Conservation (phyloP, 2,888 invertebrate species). For the Cactoblastis cactorum region DNA sequence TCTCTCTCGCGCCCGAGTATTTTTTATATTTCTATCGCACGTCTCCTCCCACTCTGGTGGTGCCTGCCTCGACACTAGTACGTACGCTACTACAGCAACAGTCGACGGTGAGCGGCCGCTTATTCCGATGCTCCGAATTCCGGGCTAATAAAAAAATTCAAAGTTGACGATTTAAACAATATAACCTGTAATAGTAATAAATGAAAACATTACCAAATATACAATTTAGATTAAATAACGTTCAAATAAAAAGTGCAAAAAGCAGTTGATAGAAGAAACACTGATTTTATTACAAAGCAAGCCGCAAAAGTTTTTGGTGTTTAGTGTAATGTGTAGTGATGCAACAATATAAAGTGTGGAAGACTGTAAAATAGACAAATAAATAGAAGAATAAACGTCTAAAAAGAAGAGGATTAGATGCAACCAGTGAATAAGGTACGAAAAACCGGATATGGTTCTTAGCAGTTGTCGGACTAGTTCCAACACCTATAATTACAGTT, state of each 20-base stretch:
- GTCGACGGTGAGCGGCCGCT: slow-evolving; percentile 66
- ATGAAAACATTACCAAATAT: slow-evolving; percentile 20
- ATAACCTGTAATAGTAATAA: slow-evolving; percentile 28
- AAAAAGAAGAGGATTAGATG: slow-evolving; percentile 59
- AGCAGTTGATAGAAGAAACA: slow-evolving; percentile 13
- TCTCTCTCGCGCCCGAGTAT: slow-evolving; percentile 43
- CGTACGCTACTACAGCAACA: slow-evolving; percentile 60
- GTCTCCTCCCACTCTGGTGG: slow-evolving; percentile 63
- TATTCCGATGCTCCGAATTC: slow-evolving; percentile 40
- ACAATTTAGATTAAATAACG: background rate
- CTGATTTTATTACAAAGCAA: slow-evolving; percentile 25
- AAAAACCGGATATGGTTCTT: slow-evolving; percentile 67
- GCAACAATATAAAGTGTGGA: slow-evolving; percentile 47
- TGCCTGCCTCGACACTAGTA: slow-evolving; percentile 47
- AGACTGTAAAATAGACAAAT: slow-evolving; percentile 44
- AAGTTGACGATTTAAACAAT: slow-evolving; percentile 38
- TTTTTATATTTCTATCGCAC: slow-evolving; percentile 49
- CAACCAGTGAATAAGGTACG: slow-evolving; percentile 68
- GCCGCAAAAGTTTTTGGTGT: slow-evolving; percentile 54
- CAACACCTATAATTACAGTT: slow-evolving; percentile 44
- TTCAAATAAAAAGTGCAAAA: slow-evolving; percentile 9
- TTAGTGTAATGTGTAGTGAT: slow-evolving; percentile 63
- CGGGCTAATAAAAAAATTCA: slow-evolving; percentile 33
- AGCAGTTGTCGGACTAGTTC: slow-evolving; percentile 63
- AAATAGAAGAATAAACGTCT: slow-evolving; percentile 41